A percentile compares a stretch with the other conserved stretches of the same genome.
Evolutionary conservation across 2,113 vertebrate species (phyloP).

Genomic region (Sigmodon hispidus): DNA sequence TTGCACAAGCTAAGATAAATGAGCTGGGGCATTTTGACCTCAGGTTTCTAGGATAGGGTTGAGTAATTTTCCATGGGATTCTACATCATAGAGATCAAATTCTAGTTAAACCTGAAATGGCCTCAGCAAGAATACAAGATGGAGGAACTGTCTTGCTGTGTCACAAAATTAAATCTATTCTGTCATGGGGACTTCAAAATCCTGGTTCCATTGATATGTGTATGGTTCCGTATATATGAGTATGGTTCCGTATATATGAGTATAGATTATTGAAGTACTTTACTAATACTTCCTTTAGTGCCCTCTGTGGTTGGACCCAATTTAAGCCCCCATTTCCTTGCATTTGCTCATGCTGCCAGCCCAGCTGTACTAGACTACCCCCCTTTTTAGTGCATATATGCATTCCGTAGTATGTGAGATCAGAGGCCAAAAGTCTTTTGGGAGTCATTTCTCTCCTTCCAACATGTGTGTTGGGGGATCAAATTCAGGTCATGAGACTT

Average conservation of each 20-base stretch:
- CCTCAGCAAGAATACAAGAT: background rate
- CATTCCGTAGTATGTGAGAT: background rate
- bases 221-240: too few relatives aligned
- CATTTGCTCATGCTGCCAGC: slow-evolving; percentile 2
- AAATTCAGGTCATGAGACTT: background rate
- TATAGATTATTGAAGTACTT: slow-evolving; percentile 53
- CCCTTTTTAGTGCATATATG: background rate
- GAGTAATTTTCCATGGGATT: background rate
- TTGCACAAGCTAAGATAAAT: background rate
- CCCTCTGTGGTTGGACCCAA: slow-evolving; percentile 24
- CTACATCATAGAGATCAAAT: background rate
- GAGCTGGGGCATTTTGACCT: background rate
- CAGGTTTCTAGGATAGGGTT: background rate
- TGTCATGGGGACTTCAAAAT: slow-evolving; percentile 11
- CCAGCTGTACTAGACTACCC: slow-evolving; percentile 23
- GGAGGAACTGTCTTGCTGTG: background rate
- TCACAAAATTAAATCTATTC: slow-evolving; percentile 39
- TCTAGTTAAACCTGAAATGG: background rate
- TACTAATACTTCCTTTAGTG: slow-evolving; percentile 32
- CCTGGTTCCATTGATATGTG: slow-evolving; percentile 30
- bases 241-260: too few relatives aligned
- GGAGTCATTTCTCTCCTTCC: background rate
- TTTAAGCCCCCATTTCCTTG: slow-evolving; percentile 43
- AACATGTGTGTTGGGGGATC: background rate
- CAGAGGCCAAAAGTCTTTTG: background rate